Base-by-base conservation (phyloP, 2,113 vertebrate species). In the Mesitornis unicolor region DNA sequence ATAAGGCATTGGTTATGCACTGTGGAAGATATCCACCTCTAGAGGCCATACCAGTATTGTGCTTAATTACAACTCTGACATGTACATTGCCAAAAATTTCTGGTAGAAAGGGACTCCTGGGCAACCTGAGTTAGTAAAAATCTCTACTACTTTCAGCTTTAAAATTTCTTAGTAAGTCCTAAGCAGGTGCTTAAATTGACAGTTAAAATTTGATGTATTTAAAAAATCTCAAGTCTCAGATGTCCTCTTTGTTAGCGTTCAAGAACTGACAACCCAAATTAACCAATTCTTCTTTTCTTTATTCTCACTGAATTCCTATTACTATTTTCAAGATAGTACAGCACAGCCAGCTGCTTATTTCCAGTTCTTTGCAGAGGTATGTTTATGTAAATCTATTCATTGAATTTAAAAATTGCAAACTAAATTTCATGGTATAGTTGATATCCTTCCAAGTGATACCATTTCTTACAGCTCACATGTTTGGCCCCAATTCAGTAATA, bases 31-130 rank as follows among this genome's bases (percentile, higher is more conserved):
- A 16, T 35, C 12, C 29, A 16, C 15, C 29, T 42, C 21, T 24
- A 8, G 13, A n/a, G 24, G 29, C 18, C 8, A 2, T 51, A 48
- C 17, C 31, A 35, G 5, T 21, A 14, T 9, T 2, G 1, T 36
- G 13, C 31, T 48, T 33, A 9, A 40, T 76, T 92, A 84, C 51
- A 53, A 10, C 36, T 87, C 68, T 53, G 36, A 13, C 13, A 2
- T 2, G 12, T 43, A 26, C 16, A 2, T 22, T 54, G 24, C 33
- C 4, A 2, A 24, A 40, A 75, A 45, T 21, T 61, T 75, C 33
- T 67, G 47, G 7, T 20, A 57, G 36, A 67, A 80, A 35, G 26
- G 31, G n/a, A 35, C 15, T 61, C 24, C 7, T 22, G n/a, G 17
- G 21, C 36, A 68, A 40, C 21, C 31, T 63, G 42, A 35, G 38